Base-by-base conservation (phyloP, 1,140 invertebrate genomes). In the Anoplophora glabripennis region DNA sequence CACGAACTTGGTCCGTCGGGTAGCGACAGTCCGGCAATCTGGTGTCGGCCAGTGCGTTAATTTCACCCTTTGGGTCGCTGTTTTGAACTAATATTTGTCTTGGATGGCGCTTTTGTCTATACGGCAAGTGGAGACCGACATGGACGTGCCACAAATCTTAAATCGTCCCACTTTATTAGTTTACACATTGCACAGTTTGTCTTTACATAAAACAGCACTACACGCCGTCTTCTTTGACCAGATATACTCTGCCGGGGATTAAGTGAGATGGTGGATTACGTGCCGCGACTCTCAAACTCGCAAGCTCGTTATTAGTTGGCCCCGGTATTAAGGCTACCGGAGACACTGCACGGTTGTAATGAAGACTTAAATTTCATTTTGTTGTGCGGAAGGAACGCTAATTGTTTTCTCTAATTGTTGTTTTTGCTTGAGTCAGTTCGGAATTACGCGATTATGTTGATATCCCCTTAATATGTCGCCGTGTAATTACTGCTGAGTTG, bases 121-220 rank as follows among this genome's bases (percentile, higher is more conserved):
- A 61, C 42, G 42, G 36, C 53, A 42, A 36, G 36, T 37, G 42
- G 36, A 45, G 52, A 54, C 38, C 8, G 53, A 18, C 42, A 40
- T 17, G 34, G 61, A 65, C 63, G 63, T 65, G 63, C 63, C 14
- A 53, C 53, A 66, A 66, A 66, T 66, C 57, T 57, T 53, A 57
- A 63, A 66, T 66, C 60, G 64, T 57, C 64, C 21, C 64, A 66
- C 64, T 59, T 61, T 65, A 65, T 65, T 65, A 65, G 63, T 65
- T 62, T 64, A 28, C 21, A 28, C 21, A 28, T 28, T 28, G 21
- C 21, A 46, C 18, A 46, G 44, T 18, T n/a, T 63, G 61, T 63
- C 64, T 63, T 59, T 66, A 49, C 61, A 56, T 51, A 62, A 61
- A 53, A 54, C 45, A 58, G 34, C 44, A 46, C 44, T 46, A 46